phyloP scores from a whole-genome alignment of 2,113 vertebrate genomes.

The Stigmatopora nigra region DNA sequence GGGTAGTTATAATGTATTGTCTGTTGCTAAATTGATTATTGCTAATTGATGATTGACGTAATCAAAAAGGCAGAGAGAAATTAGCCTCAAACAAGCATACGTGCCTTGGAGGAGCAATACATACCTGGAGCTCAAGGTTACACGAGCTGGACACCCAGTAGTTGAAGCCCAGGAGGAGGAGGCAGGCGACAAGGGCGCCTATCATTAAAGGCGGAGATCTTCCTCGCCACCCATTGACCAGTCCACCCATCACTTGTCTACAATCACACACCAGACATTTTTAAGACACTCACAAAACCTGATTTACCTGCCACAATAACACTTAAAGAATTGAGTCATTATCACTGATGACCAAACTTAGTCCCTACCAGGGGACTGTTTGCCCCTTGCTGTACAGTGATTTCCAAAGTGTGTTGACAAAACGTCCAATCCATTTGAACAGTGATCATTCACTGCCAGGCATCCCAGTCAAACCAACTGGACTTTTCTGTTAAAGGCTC shows the following conservation, averaged over 20 bases:
- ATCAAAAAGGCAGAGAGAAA: background rate
- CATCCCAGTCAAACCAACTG: too few species aligned
- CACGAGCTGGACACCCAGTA: conserved; percentile 91
- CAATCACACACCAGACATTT: conserved; percentile 4
- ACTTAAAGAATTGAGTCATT: background rate
- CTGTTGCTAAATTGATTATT: background rate
- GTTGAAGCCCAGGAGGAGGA: conserved; percentile 86
- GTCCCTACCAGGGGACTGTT: too few species aligned
- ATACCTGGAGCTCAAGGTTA: conserved; percentile 83
- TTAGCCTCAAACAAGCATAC: background rate
- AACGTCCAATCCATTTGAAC: background rate
- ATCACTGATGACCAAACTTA: too few species aligned
- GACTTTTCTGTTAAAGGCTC: too few species aligned
- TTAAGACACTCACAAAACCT: background rate
- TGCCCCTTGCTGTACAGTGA: too few species aligned
- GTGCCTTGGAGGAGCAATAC: background rate
- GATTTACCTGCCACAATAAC: background rate
- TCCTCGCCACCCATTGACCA: conserved; percentile 82
- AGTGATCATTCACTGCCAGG: background rate
- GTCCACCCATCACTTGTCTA: conserved; percentile 72
- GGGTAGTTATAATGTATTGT: too few species aligned
- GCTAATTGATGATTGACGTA: background rate
- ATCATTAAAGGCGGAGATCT: conserved; percentile 83
- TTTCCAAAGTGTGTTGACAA: too few species aligned
- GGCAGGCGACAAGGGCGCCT: conserved; percentile 77